Evolutionary conservation across 2,888 invertebrate genomes (phyloP).

Genomic region (Lasioglossum zephyrum): DNA sequence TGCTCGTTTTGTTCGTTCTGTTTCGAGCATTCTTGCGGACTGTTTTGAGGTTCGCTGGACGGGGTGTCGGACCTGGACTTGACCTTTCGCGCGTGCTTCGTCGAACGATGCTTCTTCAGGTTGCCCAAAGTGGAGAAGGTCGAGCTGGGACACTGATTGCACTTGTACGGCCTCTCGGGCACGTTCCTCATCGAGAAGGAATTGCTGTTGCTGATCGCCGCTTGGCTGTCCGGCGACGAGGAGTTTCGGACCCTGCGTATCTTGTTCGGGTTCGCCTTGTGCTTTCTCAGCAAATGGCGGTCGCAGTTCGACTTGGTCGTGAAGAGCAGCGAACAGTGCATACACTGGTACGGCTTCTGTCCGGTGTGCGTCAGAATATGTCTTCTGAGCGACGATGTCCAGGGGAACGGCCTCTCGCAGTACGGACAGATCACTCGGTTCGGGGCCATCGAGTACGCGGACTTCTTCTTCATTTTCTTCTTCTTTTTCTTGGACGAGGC

Average conservation of each 20-base stretch:
- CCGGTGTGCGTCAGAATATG: slow-evolving; percentile 98
- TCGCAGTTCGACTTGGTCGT: slow-evolving; percentile 99
- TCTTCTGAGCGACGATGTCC: slow-evolving; percentile 97
- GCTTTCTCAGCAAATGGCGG: slow-evolving; percentile 95
- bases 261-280: slow-evolving; percentile 86
- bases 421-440: slow-evolving; percentile 97
- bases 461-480: slow-evolving; percentile 88
- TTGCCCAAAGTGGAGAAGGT: slow-evolving; percentile 93
- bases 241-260: slow-evolving; percentile 73
- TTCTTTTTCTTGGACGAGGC: slow-evolving; percentile 73
- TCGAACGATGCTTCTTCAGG: slow-evolving; percentile 91
- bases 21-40: slow-evolving; percentile 73
- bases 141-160: slow-evolving; percentile 92
- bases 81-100: slow-evolving; percentile 88
- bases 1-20: slow-evolving; percentile 75
- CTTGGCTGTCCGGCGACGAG: slow-evolving; percentile 83
- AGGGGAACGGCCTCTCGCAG: slow-evolving; percentile 97
- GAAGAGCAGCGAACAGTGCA: slow-evolving; percentile 95
- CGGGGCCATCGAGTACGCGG: slow-evolving; percentile 97
- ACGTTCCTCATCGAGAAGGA: slow-evolving; percentile 88
- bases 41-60: slow-evolving; percentile 75
- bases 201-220: slow-evolving; percentile 82
- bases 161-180: slow-evolving; percentile 92
- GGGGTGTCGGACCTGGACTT: slow-evolving; percentile 83
- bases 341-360: slow-evolving; percentile 98